These are phyloP conservation scores for Tipula confusa DNA, from an alignment of 2,888 invertebrate genomes.

Conservation along the genomic window DNA sequence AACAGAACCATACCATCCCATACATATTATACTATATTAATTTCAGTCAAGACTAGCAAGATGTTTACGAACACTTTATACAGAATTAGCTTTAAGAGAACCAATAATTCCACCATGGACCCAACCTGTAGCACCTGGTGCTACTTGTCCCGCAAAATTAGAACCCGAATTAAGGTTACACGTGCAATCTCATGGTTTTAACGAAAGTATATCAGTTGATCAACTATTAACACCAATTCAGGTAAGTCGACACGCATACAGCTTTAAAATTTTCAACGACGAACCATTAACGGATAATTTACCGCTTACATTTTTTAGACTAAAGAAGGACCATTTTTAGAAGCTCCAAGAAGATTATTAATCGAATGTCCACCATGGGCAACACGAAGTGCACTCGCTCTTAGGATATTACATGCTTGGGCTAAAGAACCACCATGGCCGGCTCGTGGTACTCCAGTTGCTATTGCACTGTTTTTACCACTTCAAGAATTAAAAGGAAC, in stretches of 20 bases:
- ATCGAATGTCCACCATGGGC: constrained; percentile 55
- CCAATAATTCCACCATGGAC: constrained; percentile 52
- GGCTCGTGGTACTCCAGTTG: constrained; percentile 48
- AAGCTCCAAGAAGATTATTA: constrained; percentile 53
- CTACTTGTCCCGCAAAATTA: constrained; percentile 52
- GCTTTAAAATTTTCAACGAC: too few relatives aligned
- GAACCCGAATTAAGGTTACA: constrained; percentile 52
- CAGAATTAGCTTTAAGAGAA: constrained; percentile 51
- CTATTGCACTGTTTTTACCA: constrained; percentile 53
- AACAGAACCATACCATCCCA: not conserved
- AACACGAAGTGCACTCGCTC: constrained; percentile 52
- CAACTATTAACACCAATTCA: constrained; percentile 52
- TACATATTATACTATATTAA: constrained; percentile 15
- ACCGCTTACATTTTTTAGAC: constrained; percentile 41
- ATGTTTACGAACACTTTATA: constrained; percentile 52
- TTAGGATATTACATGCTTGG: constrained; percentile 55
- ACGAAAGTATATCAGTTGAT: constrained; percentile 46
- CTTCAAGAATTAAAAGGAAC: constrained; percentile 53
- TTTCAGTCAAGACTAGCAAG: constrained; percentile 44
- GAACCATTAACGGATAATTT: not conserved
- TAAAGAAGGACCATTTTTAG: constrained; percentile 51
- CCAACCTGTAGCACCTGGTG: constrained; percentile 50
- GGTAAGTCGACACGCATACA: constrained; percentile 42
- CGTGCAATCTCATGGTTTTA: constrained; percentile 43
- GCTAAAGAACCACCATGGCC: constrained; percentile 50